phyloP scores from a whole-genome alignment of 2,888 invertebrate species.

The Dicranocentrus wangi region DNA sequence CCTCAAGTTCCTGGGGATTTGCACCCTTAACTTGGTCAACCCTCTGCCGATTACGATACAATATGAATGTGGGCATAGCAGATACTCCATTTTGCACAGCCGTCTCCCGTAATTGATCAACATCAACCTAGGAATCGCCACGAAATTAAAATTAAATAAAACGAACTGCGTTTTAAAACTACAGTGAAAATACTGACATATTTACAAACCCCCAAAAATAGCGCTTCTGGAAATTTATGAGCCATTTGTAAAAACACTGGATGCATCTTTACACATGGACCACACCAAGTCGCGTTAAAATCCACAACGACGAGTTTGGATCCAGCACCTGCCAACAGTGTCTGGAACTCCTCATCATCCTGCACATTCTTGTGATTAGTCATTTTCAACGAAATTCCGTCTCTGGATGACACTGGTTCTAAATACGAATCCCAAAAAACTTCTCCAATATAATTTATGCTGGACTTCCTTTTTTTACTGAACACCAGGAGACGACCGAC shows the following conservation, averaged over 20 bases:
- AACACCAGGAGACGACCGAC: too few relatives aligned
- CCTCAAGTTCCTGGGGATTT: constrained; percentile 86
- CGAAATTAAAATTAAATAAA: background rate
- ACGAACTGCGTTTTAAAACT: too few relatives aligned
- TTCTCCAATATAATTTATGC: background rate
- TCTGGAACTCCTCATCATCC: constrained; percentile 87
- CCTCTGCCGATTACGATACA: constrained; percentile 83
- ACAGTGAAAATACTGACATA: too few relatives aligned
- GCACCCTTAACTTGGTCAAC: constrained; percentile 81
- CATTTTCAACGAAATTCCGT: too few relatives aligned
- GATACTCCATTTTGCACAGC: constrained; percentile 91
- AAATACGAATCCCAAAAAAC: background rate
- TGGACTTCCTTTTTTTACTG: too few relatives aligned
- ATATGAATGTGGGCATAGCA: constrained; percentile 98
- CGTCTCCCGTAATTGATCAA: constrained; percentile 92
- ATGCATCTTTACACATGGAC: constrained; percentile 95
- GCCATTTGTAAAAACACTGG: constrained; percentile 93
- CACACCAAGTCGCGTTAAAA: constrained; percentile 97
- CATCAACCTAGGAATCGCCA: constrained; percentile 91
- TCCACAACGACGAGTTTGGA: constrained; percentile 90
- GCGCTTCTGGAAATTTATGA: constrained; percentile 88
- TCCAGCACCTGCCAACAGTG: constrained; percentile 88
- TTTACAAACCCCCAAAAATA: constrained; percentile 78
- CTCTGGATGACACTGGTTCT: background rate
- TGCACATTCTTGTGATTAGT: constrained; percentile 76